Percentiles rank a stretch among this genome's conserved stretches.
Conservation (phyloP, 2,797 vertebrate genomes). For the Lithobates sylvaticus region DNA sequence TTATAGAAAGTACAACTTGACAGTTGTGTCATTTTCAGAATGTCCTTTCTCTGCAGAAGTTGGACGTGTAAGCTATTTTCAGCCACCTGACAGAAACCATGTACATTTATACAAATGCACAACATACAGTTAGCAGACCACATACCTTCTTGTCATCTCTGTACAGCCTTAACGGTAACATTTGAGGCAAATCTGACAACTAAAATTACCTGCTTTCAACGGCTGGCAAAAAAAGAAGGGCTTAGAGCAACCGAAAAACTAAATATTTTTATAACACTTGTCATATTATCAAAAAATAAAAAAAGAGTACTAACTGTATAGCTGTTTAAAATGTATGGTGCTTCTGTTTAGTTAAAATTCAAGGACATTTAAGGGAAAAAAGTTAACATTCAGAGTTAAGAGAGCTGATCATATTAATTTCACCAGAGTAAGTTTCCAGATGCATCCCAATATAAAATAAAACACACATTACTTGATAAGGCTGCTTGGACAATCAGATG, state of each 20-base stretch:
- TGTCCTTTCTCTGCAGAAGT: conserved; percentile 36
- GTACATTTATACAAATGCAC: conserved; percentile 47
- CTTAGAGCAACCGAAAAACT: background rate
- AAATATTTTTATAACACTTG: background rate
- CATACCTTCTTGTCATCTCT: conserved; percentile 19
- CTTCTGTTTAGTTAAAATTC: no score
- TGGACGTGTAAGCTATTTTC: conserved; percentile 38
- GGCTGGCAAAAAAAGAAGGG: background rate
- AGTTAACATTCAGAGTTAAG: no score
- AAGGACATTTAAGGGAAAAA: no score
- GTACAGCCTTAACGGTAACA: background rate
- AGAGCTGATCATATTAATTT: no score
- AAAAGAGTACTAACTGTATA: no score
- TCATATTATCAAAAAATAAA: background rate
- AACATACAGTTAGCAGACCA: background rate
- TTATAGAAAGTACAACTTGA: conserved; percentile 66
- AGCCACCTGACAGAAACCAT: conserved; percentile 56
- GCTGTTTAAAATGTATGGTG: no score
- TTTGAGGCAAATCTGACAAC: background rate
- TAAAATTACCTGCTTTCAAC: background rate
- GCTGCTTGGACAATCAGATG: no score
- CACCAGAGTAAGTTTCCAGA: no score
- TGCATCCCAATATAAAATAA: no score
- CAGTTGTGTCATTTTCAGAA: conserved; percentile 56
- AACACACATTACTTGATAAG: no score